Evolutionary conservation across 2,888 invertebrate species (phyloP).

Genomic region (Yponomeuta plumbellus): DNA sequence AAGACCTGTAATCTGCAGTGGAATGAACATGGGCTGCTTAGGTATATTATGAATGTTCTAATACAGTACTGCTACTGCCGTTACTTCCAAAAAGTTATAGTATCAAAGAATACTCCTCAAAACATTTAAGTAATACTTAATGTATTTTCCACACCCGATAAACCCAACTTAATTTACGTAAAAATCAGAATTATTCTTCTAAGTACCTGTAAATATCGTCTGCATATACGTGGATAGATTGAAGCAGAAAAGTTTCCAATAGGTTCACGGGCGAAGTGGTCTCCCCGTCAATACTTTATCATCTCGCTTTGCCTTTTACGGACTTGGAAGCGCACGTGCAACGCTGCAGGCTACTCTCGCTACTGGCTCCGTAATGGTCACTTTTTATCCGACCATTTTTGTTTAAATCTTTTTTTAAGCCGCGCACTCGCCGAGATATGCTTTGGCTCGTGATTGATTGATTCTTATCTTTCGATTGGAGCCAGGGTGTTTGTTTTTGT

Average conservation of each 20-base stretch:
- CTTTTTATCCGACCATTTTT: constrained; percentile 44
- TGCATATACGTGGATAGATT: background rate
- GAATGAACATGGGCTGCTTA: too few relatives aligned
- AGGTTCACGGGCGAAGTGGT: background rate
- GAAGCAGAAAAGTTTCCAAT: background rate
- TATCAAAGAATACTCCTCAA: too few relatives aligned
- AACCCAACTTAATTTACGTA: too few relatives aligned
- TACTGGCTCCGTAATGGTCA: constrained; percentile 62
- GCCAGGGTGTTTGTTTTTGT: background rate
- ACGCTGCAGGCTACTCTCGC: constrained; percentile 48
- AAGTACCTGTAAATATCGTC: background rate
- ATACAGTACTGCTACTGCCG: too few relatives aligned
- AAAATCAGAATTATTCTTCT: too few relatives aligned
- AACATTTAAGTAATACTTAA: too few relatives aligned
- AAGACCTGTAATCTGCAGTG: too few relatives aligned
- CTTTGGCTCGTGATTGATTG: constrained; percentile 7
- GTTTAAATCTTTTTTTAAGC: constrained; percentile 21
- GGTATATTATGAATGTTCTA: too few relatives aligned
- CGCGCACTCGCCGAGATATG: constrained; percentile 5
- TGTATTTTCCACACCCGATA: too few relatives aligned
- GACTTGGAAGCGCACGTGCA: constrained; percentile 51
- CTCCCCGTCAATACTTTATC: constrained; percentile 2
- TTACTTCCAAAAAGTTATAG: too few relatives aligned
- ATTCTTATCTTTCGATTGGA: constrained; percentile 1
- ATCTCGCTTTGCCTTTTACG: constrained; percentile 14